These are phyloP conservation scores for Prionailurus viverrinus DNA, from an alignment of 2,113 vertebrate genomes.

Conservation along the genomic window DNA sequence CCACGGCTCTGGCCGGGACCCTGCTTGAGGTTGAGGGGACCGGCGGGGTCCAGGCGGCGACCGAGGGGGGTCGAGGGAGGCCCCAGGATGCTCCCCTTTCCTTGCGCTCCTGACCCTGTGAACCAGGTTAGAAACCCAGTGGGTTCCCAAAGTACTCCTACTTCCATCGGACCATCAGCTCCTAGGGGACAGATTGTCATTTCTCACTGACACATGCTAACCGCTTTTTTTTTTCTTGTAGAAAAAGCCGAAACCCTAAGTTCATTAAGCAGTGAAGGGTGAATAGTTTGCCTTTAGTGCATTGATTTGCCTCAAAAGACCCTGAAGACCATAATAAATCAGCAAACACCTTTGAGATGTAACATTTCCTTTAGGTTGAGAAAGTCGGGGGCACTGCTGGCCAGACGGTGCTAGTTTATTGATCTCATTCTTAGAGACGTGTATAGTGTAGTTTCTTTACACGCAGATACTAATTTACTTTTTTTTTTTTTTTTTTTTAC, in stretches of 20 bases:
- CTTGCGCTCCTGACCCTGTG: background rate
- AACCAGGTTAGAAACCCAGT: background rate
- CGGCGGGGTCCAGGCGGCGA: background rate
- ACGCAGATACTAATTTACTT: background rate
- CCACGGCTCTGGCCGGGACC: background rate
- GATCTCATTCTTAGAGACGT: background rate
- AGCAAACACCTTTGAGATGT: background rate
- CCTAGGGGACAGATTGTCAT: background rate
- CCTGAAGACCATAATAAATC: background rate
- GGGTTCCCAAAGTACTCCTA: rapidly evolving
- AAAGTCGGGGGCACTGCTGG: background rate
- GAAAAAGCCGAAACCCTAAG: background rate
- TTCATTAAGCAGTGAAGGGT: background rate
- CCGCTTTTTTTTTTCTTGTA: background rate
- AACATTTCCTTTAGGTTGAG: background rate
- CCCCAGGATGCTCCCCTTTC: no score
- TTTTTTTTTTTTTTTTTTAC: background rate
- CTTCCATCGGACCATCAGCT: background rate
- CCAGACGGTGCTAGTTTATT: background rate
- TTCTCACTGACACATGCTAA: background rate
- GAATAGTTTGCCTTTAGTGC: background rate
- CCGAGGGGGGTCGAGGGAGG: no score
- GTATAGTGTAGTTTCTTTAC: background rate
- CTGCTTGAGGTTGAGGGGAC: background rate
- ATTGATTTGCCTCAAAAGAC: background rate